phyloP scores from a whole-genome alignment of 2,113 vertebrate genomes.

The Notechis scutatus region DNA sequence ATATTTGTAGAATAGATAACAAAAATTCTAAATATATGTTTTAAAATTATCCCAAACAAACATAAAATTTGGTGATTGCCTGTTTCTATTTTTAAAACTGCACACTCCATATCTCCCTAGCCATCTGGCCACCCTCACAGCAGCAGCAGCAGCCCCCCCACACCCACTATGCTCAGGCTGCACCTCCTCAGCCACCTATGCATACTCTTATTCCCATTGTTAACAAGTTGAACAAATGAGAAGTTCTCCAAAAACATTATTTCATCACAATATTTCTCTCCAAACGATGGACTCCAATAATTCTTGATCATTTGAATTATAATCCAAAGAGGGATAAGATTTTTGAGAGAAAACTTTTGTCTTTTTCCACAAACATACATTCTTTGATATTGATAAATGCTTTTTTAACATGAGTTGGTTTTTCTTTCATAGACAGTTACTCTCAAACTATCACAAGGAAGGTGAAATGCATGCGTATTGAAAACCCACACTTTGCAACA shows the following conservation, averaged over 20 bases:
- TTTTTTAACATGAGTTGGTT: background rate
- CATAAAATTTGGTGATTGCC: background rate
- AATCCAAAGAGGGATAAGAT: background rate
- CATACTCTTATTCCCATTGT: background rate
- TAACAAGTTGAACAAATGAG: background rate
- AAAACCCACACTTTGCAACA: slow-evolving; percentile 80
- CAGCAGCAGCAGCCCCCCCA: background rate
- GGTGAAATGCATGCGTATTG: slow-evolving; percentile 74
- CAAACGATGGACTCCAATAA: background rate
- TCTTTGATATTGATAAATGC: background rate
- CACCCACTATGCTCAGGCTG: background rate
- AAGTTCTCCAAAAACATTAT: background rate
- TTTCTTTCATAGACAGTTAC: slow-evolving; percentile 45
- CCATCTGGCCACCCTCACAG: background rate
- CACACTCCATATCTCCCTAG: background rate
- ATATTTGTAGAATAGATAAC: background rate
- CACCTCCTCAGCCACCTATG: background rate
- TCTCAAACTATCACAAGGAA: slow-evolving; percentile 35
- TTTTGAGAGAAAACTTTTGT: slow-evolving; percentile 3
- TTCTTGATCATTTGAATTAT: background rate
- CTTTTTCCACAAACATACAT: background rate
- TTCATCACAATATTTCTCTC: background rate
- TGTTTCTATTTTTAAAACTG: background rate
- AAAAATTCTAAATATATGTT: background rate
- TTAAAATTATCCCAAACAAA: background rate